phyloP scores from a whole-genome alignment of 2,888 invertebrate species.

The Prenolepis imparis region DNA sequence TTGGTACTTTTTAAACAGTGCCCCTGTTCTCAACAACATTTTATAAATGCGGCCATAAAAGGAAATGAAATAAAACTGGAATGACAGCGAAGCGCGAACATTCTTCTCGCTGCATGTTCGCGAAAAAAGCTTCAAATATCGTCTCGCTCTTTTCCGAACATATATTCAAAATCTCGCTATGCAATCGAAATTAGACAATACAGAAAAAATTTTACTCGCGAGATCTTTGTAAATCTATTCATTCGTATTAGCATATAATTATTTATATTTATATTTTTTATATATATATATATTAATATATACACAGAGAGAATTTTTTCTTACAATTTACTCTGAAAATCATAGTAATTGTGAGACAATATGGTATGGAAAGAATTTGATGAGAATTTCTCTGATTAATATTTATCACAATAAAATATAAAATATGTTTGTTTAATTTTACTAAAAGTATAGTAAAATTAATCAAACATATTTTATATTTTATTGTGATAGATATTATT shows the following conservation, averaged over 20 bases:
- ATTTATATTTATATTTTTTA: not conserved
- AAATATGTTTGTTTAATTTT: too few relatives aligned
- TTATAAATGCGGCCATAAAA: constrained; percentile 16
- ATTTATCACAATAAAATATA: too few relatives aligned
- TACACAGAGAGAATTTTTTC: too few relatives aligned
- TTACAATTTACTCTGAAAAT: too few relatives aligned
- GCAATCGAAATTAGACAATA: not conserved
- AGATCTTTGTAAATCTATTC: not conserved
- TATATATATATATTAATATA: not conserved
- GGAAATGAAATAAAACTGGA: constrained; percentile 25
- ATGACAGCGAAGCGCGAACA: not conserved
- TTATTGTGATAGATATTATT: too few relatives aligned
- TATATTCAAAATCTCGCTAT: not conserved
- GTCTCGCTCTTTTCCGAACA: not conserved
- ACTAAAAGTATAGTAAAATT: too few relatives aligned
- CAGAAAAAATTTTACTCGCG: not conserved
- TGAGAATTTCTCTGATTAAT: too few relatives aligned
- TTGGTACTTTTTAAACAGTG: constrained; percentile 40
- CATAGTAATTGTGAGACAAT: too few relatives aligned
- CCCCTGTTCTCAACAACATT: constrained; percentile 16
- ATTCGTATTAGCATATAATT: not conserved
- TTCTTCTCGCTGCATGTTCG: not conserved
- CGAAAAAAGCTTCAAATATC: not conserved
- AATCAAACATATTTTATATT: too few relatives aligned
- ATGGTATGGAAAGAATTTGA: too few relatives aligned